phyloP scores from a whole-genome alignment of 2,888 invertebrate species.

The Podabrus alpinus region DNA sequence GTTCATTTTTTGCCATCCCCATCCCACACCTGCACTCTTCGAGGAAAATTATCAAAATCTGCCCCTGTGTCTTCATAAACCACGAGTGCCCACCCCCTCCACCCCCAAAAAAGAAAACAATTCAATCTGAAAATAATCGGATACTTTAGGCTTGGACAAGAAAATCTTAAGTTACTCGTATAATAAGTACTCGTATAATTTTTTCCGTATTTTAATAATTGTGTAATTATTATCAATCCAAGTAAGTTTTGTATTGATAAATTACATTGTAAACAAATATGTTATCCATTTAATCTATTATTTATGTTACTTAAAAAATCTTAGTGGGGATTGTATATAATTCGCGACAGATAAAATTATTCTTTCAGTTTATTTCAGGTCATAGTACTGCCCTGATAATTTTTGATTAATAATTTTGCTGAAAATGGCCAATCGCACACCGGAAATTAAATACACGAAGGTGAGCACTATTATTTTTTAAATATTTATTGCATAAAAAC shows the following conservation, averaged over 20 bases:
- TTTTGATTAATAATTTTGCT: not conserved
- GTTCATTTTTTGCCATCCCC: too few species aligned
- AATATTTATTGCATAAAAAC: not conserved
- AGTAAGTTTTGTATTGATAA: not conserved
- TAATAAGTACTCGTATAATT: too few species aligned
- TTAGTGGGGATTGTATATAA: not conserved
- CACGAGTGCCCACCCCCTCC: too few species aligned
- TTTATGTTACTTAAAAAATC: not conserved
- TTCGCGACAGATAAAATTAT: not conserved
- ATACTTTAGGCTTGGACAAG: too few species aligned
- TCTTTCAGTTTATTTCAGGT: not conserved
- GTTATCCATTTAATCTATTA: not conserved
- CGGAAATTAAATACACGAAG: constrained; percentile 17
- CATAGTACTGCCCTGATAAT: not conserved
- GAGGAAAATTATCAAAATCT: too few species aligned
- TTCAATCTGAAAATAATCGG: too few species aligned
- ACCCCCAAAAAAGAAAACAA: too few species aligned
- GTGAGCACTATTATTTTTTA: not conserved
- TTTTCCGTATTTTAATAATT: too few species aligned
- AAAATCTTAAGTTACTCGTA: too few species aligned
- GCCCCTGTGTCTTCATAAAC: too few species aligned
- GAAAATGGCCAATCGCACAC: constrained; percentile 7
- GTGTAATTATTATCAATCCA: not conserved
- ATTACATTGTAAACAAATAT: not conserved
- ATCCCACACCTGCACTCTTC: too few species aligned